Evolutionary conservation across 2,888 invertebrate genomes (phyloP).

Genomic region (Cephus rjabovi): DNA sequence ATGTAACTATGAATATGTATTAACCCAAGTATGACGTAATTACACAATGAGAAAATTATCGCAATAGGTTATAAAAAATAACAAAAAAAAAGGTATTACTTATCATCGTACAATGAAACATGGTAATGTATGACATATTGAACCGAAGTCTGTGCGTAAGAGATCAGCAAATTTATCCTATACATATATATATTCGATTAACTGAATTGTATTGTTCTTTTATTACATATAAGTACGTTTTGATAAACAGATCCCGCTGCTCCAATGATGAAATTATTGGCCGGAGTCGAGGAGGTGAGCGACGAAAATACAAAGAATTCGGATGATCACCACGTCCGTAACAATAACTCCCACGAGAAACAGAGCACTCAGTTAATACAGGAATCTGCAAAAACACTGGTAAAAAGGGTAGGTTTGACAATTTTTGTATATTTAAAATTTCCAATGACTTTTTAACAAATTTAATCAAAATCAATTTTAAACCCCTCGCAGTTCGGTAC

Average conservation of each 20-base stretch:
- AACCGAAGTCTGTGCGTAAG: background rate
- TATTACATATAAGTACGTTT: background rate
- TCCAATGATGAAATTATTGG: conserved; percentile 64
- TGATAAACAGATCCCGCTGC: conserved; percentile 14
- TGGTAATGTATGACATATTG: background rate
- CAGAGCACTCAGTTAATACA: conserved; percentile 30
- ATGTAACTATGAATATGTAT: background rate
- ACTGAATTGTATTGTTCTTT: background rate
- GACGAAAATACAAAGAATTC: conserved; percentile 32
- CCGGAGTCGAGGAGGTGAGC: conserved; percentile 56
- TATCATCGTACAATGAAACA: background rate
- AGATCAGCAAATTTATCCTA: background rate
- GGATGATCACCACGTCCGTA: conserved; percentile 40
- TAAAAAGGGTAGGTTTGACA: conserved; percentile 44
- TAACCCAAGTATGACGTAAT: background rate
- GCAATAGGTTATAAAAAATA: too few relatives aligned
- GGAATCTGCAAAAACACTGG: conserved; percentile 39
- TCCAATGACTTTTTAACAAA: background rate
- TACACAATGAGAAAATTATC: background rate
- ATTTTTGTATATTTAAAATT: background rate
- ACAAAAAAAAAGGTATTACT: background rate
- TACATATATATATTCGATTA: background rate
- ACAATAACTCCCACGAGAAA: conserved; percentile 45
- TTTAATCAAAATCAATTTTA: background rate
- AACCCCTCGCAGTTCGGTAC: background rate